Evolutionary conservation across 2,888 invertebrate genomes (phyloP), one percentile per base, ranked within the genome.

Genomic region (Calameuta pallipes): DNA sequence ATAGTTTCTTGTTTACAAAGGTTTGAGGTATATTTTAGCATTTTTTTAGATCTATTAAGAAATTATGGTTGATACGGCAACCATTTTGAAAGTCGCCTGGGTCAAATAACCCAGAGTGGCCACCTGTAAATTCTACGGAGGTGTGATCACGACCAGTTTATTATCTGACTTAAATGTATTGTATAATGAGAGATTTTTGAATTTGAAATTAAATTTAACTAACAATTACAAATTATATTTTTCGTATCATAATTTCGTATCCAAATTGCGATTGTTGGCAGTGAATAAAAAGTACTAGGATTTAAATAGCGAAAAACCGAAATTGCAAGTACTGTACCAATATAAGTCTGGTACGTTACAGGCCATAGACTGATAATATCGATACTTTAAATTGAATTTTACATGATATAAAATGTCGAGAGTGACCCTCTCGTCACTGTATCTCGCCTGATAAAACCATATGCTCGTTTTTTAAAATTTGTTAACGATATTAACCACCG

Each of bases 381-480:
- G 23, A 56, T 23, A 56, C 2, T 23, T 23, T 56, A 2, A 23
- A 56, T 56, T 56, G 56, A 56, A 56, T 41, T 77, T 69, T 76
- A 80, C 35, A 73, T 33, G 56, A 13, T 71, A n/a, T n/a, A 35
- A 68, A 69, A 76, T 31, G 37, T 73, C 23, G 9, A 23, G 15
- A 23, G 56, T 23, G 23, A 56, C 56, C 23, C 56, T 23, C 23
- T 23, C 56, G 56, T 23, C 23, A 56, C 56, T 56, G 56, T 56
- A 56, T 56, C 23, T 56, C 23, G 56, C 23, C 56, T 23, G 56
- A 56, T 69, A 69, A 69, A 69, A n/a, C 79, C 78, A 79, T 77
- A 79, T 76, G 78, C 70, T 56, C 76, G 76, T 68, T 56, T 69
- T 76, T 69, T 69, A 73, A 74, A 69, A 70, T 76, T 76, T 33